Conservation (phyloP, 2,113 vertebrate species). For the Martes martes region DNA sequence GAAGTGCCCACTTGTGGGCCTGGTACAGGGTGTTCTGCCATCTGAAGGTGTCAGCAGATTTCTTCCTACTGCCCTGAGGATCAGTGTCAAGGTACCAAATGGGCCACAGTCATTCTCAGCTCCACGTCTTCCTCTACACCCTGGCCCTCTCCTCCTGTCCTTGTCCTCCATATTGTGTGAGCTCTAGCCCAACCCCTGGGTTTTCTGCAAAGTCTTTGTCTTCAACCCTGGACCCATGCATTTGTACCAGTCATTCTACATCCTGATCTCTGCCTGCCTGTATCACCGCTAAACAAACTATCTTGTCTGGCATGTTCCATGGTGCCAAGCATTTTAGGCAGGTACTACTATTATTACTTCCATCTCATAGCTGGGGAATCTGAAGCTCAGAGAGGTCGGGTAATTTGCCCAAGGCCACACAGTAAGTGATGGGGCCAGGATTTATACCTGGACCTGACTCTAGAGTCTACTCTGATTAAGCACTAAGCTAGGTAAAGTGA, state of each 20-base stretch:
- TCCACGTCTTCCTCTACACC: fast-evolving
- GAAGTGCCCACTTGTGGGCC: neutral
- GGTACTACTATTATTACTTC: neutral
- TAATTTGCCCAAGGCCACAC: neutral
- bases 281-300: neutral
- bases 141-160: neutral
- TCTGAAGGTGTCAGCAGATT: neutral
- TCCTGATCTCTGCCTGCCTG: neutral
- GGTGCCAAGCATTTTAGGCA: neutral
- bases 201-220: neutral
- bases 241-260: neutral
- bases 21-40: neutral
- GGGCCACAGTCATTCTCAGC: neutral
- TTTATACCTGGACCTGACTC: neutral
- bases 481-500: neutral
- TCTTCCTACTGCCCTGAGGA: neutral
- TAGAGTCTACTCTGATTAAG: neutral
- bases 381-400: neutral
- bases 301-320: neutral
- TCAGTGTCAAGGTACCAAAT: neutral
- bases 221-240: neutral
- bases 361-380: neutral
- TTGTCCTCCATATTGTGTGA: neutral
- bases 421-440: neutral
- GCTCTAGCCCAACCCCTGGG: neutral